Evolutionary conservation across 2,888 invertebrate species (phyloP).

Genomic region (Andrena camellia): DNA sequence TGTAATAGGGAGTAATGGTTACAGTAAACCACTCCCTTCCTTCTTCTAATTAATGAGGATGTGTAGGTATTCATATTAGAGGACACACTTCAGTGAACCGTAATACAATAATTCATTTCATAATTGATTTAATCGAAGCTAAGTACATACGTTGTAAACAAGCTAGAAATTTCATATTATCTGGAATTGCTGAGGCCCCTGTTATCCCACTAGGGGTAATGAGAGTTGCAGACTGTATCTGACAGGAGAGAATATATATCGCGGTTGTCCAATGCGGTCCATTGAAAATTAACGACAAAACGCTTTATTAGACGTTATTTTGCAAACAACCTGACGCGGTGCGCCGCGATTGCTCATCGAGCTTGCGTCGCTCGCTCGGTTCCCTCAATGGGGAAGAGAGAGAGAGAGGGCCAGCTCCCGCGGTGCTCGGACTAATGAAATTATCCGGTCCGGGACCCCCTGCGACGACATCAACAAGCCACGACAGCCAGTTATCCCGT

Average conservation of each 20-base stretch:
- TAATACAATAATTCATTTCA: background rate
- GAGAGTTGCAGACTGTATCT: background rate
- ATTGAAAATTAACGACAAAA: conserved; percentile 30
- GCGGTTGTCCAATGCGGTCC: background rate
- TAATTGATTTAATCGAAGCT: too few relatives aligned
- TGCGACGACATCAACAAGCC: conserved; percentile 76
- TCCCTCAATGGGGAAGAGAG: conserved; percentile 60
- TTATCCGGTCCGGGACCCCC: conserved; percentile 83
- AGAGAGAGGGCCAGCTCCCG: conserved; percentile 69
- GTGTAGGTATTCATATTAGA: background rate
- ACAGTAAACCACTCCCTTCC: too few relatives aligned
- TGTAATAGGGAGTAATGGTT: background rate
- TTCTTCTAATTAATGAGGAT: too few relatives aligned
- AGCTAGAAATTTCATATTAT: too few relatives aligned
- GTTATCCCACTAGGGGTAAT: background rate
- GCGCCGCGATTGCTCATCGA: conserved; percentile 66
- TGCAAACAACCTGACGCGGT: conserved; percentile 65
- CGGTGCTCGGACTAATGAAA: conserved; percentile 81
- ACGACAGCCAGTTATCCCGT: conserved; percentile 79
- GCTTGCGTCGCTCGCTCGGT: conserved; percentile 60
- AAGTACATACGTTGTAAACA: too few relatives aligned
- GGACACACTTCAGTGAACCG: background rate
- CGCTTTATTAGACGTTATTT: conserved; percentile 48
- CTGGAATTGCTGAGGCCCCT: too few relatives aligned
- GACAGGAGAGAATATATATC: background rate